phyloP scores from a whole-genome alignment of 2,888 invertebrate genomes.

The Melieria omissa region DNA sequence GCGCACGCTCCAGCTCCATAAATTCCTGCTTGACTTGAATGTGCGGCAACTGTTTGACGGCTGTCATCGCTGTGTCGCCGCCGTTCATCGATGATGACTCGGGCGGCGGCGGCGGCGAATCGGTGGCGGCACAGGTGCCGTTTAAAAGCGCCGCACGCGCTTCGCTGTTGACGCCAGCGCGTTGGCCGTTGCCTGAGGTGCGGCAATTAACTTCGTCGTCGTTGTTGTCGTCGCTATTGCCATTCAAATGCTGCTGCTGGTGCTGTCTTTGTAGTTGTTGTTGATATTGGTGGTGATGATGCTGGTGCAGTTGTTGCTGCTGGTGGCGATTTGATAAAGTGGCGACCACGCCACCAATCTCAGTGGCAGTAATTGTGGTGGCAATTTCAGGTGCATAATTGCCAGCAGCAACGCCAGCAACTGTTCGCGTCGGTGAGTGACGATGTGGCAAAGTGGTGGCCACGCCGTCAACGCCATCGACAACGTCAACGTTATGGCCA shows the following conservation, averaged over 20 bases:
- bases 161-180: background rate
- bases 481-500: background rate
- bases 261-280: background rate
- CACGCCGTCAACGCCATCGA: conserved; percentile 35
- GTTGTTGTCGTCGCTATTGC: conserved; percentile 19
- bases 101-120: conserved; percentile 9
- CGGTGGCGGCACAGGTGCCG: conserved; percentile 16
- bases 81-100: conserved; percentile 36
- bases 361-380: conserved; percentile 28
- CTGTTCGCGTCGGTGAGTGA: conserved; percentile 15
- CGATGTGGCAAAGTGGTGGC: conserved; percentile 30
- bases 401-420: conserved; percentile 27
- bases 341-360: conserved; percentile 32
- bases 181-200: conserved; percentile 11
- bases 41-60: conserved; percentile 43
- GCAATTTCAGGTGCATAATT: conserved; percentile 41
- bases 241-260: conserved; percentile 35
- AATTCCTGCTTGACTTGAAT: conserved; percentile 59
- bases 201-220: conserved; percentile 29
- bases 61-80: conserved; percentile 18
- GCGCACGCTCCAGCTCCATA: conserved; percentile 10
- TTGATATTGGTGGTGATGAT: conserved; percentile 32
- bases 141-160: conserved; percentile 11
- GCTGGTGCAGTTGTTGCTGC: conserved; percentile 21
- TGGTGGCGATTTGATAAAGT: conserved; percentile 40